Base-by-base conservation (phyloP, 2,113 vertebrate species). In the Solenodon paradoxus region DNA sequence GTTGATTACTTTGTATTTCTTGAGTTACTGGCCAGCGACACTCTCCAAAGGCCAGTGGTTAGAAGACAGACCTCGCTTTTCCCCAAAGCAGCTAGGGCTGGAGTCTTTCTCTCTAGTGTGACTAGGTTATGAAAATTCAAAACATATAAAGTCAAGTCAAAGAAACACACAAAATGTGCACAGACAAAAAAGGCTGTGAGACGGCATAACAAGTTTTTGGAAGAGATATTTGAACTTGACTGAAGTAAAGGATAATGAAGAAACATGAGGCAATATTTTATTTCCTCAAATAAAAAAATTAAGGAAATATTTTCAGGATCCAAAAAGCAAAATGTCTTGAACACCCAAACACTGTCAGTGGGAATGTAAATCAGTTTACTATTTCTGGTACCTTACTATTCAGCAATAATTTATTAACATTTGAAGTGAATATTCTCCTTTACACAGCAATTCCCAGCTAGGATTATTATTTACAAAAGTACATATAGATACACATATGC, bases 81-180 rank as follows among this genome's bases (percentile, higher is more conserved):
- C n/a, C 84, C 75, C 72, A 88, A 69, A 84, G 19, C 22, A 19
- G 22, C 51, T 20, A 69, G 5, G 38, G 64, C 53, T 71, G 10
- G 55, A 55, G 22, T 45, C n/a, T 57, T 64, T 80, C 45, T 75
- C 59, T 74, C 77, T 35, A 72, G 47, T 55, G 42, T 79, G 64
- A 40, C 17, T 63, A 3, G 11, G 53, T 53, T 24, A 74, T 72
- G 35, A 51, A 74, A 85, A 86, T 13, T 30, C 69, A 68, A 80
- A 88, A 95, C 10, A 22, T 59, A 78, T 55, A 87, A 96, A 90
- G 22, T 79, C 40, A 40, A 57, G 24, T 82, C 61, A 78, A 88
- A 75, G 57, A 92, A 88, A 88, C 5, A 77, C 72, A 81, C 53
- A 90, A 92, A 87, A 88, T 19, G 7, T 61, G 12, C 47, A 51